A percentile compares a stretch with the other conserved stretches of the same genome.
phyloP scores from a whole-genome alignment of 2,113 vertebrate genomes.

The Istiophorus platypterus region DNA sequence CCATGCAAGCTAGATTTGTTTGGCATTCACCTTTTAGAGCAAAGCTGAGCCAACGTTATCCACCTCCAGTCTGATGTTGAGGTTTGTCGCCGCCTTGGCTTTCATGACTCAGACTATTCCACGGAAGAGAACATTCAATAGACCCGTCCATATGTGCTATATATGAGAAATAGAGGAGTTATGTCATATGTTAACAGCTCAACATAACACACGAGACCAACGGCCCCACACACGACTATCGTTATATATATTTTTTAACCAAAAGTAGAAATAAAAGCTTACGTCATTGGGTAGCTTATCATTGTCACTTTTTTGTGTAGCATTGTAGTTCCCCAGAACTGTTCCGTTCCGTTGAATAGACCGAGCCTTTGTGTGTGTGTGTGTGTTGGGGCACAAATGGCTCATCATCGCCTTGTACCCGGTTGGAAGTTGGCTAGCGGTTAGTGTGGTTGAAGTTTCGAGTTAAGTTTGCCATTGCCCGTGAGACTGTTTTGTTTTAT shows the following conservation, averaged over 20 bases:
- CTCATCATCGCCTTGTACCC: conserved; percentile 17
- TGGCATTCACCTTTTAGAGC: conserved; percentile 23
- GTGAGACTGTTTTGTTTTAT: no score
- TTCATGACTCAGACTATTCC: conserved; percentile 78
- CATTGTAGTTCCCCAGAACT: conserved; percentile 69
- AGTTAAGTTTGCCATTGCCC: background rate
- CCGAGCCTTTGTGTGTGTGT: conserved; percentile 79
- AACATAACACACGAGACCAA: background rate
- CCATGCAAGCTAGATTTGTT: background rate
- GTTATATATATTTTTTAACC: background rate
- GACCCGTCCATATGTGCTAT: conserved; percentile 17
- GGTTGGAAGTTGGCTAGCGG: conserved; percentile 11
- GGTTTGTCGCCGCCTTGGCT: conserved; percentile 78
- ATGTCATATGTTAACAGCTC: rapidly evolving
- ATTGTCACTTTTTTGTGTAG: conserved; percentile 71
- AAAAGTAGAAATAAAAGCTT: conserved; percentile 15
- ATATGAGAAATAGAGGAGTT: background rate
- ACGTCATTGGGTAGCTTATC: conserved; percentile 48
- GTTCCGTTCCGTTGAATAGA: conserved; percentile 77
- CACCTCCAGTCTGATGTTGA: conserved; percentile 67
- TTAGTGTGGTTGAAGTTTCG: background rate
- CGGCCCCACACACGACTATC: background rate
- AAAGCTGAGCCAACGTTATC: conserved; percentile 58
- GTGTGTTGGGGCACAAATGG: conserved; percentile 45
- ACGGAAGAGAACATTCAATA: conserved; percentile 54